A percentile compares a stretch with the other conserved stretches of the same genome.
phyloP scores from a whole-genome alignment of 2,797 vertebrate genomes.

The Pristis pectinata region DNA sequence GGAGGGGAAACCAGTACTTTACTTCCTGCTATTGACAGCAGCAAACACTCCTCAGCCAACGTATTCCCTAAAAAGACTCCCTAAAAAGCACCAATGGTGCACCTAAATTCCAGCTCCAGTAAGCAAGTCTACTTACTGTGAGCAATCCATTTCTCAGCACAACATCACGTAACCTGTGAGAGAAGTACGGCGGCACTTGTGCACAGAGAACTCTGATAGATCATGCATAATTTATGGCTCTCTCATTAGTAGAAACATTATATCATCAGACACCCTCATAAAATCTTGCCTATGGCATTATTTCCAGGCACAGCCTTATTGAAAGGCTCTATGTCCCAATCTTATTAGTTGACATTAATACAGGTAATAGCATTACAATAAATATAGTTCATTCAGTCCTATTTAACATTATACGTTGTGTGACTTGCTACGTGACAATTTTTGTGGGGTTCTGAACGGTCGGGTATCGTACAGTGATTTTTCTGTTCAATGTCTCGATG shows the following conservation, averaged over 20 bases:
- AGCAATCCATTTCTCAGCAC: not conserved
- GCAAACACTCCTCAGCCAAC: not conserved
- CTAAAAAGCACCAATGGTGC: not conserved
- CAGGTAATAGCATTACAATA: not conserved
- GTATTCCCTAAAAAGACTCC: not conserved
- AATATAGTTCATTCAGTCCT: not conserved
- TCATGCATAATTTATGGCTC: conserved; percentile 15
- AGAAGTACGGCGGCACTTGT: not conserved
- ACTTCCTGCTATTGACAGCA: not conserved
- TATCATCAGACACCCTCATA: conserved; percentile 3
- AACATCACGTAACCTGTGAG: not conserved
- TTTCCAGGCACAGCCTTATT: not conserved
- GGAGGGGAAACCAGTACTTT: not conserved
- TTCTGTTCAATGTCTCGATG: not conserved
- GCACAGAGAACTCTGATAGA: not conserved
- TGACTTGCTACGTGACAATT: not conserved
- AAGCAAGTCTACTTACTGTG: not conserved
- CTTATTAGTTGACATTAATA: not conserved
- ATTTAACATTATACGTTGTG: not conserved
- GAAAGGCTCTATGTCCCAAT: not conserved
- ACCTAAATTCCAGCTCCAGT: not conserved
- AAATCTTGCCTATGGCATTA: not conserved
- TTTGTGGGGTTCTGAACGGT: not conserved
- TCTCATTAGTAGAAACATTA: conserved; percentile 25
- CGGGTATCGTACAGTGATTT: not conserved